Conservation (phyloP, 2,888 invertebrate species). For the Ptycholaimellus sp. region DNA sequence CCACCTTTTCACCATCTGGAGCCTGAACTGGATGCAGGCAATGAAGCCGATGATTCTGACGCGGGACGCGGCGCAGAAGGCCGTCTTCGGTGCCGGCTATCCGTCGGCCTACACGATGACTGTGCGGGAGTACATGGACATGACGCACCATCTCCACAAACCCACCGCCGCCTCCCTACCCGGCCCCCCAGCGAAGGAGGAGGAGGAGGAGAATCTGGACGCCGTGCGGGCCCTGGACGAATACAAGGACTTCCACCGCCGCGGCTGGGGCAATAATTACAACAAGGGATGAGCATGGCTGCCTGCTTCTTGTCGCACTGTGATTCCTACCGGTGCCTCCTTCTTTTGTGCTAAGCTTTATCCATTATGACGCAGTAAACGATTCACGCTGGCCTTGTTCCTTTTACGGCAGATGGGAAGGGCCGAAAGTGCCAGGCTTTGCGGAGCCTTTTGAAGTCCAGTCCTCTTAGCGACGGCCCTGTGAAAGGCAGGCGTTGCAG, state of each 20-base stretch:
- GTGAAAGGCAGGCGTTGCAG: too few relatives aligned
- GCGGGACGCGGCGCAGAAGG: slow-evolving; percentile 59
- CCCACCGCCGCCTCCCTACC: background rate
- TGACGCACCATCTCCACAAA: slow-evolving; percentile 36
- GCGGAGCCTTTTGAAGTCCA: too few relatives aligned
- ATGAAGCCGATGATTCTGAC: slow-evolving; percentile 60
- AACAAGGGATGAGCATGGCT: slow-evolving; percentile 16
- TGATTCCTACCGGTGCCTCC: too few relatives aligned
- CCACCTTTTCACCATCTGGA: too few relatives aligned
- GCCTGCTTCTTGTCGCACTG: too few relatives aligned
- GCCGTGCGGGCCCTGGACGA: slow-evolving; percentile 15
- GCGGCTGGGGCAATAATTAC: slow-evolving; percentile 22
- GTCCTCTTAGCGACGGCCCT: too few relatives aligned
- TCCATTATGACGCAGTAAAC: too few relatives aligned
- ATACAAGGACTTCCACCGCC: slow-evolving; percentile 18
- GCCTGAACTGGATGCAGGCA: too few relatives aligned
- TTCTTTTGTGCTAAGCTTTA: too few relatives aligned
- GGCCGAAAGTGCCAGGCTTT: too few relatives aligned
- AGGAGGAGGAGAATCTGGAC: slow-evolving; percentile 11
- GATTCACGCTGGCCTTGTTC: too few relatives aligned
- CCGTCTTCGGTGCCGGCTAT: slow-evolving; percentile 76
- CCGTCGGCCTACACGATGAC: slow-evolving; percentile 73
- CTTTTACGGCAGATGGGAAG: too few relatives aligned
- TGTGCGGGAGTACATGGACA: slow-evolving; percentile 60
- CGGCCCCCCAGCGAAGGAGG: slow-evolving; percentile 9